A percentile compares a stretch with the other conserved stretches of the same genome.
Conservation (phyloP, 2,113 vertebrate species). For the Andinoacara biseriatus region DNA sequence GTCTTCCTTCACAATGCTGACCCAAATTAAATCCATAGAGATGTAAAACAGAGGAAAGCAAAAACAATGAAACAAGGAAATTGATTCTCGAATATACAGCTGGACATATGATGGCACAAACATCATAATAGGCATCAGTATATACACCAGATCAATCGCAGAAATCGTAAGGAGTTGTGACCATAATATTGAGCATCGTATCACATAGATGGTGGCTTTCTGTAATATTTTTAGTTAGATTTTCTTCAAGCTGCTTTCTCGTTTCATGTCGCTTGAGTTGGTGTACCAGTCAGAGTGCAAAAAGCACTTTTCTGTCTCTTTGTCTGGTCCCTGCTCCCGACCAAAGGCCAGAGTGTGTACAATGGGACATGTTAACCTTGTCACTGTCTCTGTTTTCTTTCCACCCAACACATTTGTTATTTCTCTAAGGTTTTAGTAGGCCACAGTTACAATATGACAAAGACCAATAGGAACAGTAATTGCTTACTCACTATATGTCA, state of each 20-base stretch:
- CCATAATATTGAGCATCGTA: neutral
- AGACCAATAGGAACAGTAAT: slow-evolving; percentile 52
- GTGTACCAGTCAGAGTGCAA: neutral
- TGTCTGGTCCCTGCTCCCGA: slow-evolving; percentile 13
- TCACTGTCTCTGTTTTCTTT: slow-evolving; percentile 28
- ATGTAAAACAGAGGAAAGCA: slow-evolving; percentile 76
- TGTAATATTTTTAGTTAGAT: neutral
- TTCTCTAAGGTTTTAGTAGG: slow-evolving; percentile 50
- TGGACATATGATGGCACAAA: slow-evolving; percentile 56
- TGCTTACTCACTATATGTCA: slow-evolving; percentile 31
- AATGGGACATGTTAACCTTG: slow-evolving; percentile 14
- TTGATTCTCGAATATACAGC: slow-evolving; percentile 65
- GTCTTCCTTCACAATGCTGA: slow-evolving; percentile 73
- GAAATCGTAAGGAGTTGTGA: slow-evolving; percentile 44
- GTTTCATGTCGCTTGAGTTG: slow-evolving; percentile 1
- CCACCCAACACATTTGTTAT: slow-evolving; percentile 39
- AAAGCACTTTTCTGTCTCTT: slow-evolving; percentile 17
- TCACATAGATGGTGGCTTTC: neutral
- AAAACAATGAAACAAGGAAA: slow-evolving; percentile 72
- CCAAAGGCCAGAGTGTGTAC: slow-evolving; percentile 19
- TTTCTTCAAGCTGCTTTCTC: neutral
- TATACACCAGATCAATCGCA: neutral
- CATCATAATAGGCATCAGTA: slow-evolving; percentile 53
- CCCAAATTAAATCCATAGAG: slow-evolving; percentile 78
- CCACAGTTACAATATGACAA: slow-evolving; percentile 43